Conservation (phyloP, 2,888 invertebrate species). For the Tinea pellionella region DNA sequence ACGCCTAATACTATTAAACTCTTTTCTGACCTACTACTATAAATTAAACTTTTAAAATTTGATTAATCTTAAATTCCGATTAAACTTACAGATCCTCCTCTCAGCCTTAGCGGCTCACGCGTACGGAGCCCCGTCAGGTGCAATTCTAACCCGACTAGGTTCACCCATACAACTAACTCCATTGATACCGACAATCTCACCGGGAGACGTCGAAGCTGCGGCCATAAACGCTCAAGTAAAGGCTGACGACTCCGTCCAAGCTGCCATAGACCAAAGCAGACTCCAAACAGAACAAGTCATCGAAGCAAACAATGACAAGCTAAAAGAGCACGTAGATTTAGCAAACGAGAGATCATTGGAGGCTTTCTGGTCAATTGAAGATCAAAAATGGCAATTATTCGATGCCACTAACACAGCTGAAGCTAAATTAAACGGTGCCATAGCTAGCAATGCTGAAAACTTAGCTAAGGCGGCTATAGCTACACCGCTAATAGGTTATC, state of each 20-base stretch:
- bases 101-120: constrained; percentile 39
- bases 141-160: constrained; percentile 15
- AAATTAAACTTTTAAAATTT: too few relatives aligned
- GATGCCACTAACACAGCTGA: constrained; percentile 44
- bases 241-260: constrained; percentile 34
- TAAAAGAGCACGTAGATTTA: constrained; percentile 27
- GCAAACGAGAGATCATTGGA: constrained; percentile 30
- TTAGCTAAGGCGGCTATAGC: constrained; percentile 29
- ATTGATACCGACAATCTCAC: constrained; percentile 32
- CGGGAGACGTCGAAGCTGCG: constrained; percentile 54
- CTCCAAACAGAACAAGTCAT: constrained; percentile 28
- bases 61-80: too few relatives aligned
- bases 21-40: too few relatives aligned
- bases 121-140: constrained; percentile 44
- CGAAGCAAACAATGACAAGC: constrained; percentile 34
- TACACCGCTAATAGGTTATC: constrained; percentile 14
- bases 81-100: constrained; percentile 40
- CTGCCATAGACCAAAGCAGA: constrained; percentile 24
- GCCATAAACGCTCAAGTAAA: constrained; percentile 47
- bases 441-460: constrained; percentile 23
- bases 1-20: too few relatives aligned
- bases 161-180: constrained; percentile 17
- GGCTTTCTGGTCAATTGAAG: constrained; percentile 36
- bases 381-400: constrained; percentile 52
- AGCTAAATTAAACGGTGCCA: constrained; percentile 41